Evolutionary conservation across 2,113 vertebrate species (phyloP).

Genomic region (Blennius ocellaris): DNA sequence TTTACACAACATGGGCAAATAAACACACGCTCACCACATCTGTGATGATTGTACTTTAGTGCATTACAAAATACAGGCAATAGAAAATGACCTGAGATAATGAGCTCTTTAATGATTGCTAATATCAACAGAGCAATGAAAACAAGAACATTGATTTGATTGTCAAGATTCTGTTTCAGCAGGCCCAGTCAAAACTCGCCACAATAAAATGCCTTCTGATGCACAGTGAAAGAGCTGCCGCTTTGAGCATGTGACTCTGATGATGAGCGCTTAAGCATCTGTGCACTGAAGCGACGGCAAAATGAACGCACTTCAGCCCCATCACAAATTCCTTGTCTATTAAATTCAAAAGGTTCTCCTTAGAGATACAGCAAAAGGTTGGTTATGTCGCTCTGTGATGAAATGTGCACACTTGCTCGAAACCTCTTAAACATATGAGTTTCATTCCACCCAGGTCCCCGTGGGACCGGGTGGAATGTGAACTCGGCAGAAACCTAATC

Average conservation of each 20-base stretch:
- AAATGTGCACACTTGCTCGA: slow-evolving; percentile 64
- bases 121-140: slow-evolving; percentile 54
- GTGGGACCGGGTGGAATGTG: slow-evolving; percentile 67
- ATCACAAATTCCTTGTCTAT: slow-evolving; percentile 45
- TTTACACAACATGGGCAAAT: not conserved
- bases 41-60: not conserved
- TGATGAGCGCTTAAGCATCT: slow-evolving; percentile 38
- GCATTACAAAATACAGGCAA: slow-evolving; percentile 30
- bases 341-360: slow-evolving; percentile 57
- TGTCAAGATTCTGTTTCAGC: slow-evolving; percentile 50
- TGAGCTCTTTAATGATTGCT: slow-evolving; percentile 59
- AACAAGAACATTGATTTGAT: slow-evolving; percentile 59
- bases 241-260: slow-evolving; percentile 46
- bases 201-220: slow-evolving; percentile 50
- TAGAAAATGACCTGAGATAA: slow-evolving; percentile 49
- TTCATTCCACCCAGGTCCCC: slow-evolving; percentile 68
- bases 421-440: slow-evolving; percentile 73
- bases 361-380: slow-evolving; percentile 23
- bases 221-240: slow-evolving; percentile 39
- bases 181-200: slow-evolving; percentile 37
- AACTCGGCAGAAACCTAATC: slow-evolving; percentile 79
- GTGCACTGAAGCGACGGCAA: slow-evolving; percentile 30
- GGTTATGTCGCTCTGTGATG: slow-evolving; percentile 29
- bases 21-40: slow-evolving; percentile 1
- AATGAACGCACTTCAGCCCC: slow-evolving; percentile 33